Base-by-base conservation (phyloP, 2,888 invertebrate genomes). In the Dendrolimus houi region DNA sequence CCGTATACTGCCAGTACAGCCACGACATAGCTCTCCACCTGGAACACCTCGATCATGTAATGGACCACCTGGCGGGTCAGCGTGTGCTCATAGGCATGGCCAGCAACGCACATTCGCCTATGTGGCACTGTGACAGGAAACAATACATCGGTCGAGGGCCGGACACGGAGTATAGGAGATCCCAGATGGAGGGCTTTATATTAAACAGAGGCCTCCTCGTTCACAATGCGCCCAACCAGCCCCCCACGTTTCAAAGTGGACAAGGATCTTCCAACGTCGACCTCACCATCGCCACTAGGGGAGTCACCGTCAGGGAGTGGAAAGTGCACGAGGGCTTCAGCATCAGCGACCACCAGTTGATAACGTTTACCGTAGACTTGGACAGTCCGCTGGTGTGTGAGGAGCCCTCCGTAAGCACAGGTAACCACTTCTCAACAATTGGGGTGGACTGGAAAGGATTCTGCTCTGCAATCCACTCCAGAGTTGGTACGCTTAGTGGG, bases 361-460 rank as follows among this genome's bases (percentile, higher is more conserved):
- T 59, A 12, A 57, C 55, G 1, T 54, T 52, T 10, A 47, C 69
- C 77, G 78, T 81, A 81, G 81, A 6, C n/a, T 14, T 1, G 3
- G 14, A 17, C 1, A 7, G 13, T 0, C 8, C 12, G 1, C 1
- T 12, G 13, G 10, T 10, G 52, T 10, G 53, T 6, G 14, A 2
- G 3, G 56, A 41, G 42, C 40, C 12, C 9, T 29, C n/a, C 8
- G 52, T 8, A 1, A 3, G 1, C 0, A 17, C 17, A 17, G 17
- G 17, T 2, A 2, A 17, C 17, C 17, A 17, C 17, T 17, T 17
- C 13, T 53, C 41, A 2, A 3, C 9, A 41, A 7, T 41, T 10
- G 14, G 12, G 12, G 47, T 42, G 14, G 55, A 55, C 14, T 41
- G 55, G 55, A 52, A 41, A 8, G 47, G 42, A 12, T 41, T 42